These are phyloP conservation scores for Lepidurus packardi DNA, from an alignment of 1,140 invertebrate species.

Conservation along the genomic window DNA sequence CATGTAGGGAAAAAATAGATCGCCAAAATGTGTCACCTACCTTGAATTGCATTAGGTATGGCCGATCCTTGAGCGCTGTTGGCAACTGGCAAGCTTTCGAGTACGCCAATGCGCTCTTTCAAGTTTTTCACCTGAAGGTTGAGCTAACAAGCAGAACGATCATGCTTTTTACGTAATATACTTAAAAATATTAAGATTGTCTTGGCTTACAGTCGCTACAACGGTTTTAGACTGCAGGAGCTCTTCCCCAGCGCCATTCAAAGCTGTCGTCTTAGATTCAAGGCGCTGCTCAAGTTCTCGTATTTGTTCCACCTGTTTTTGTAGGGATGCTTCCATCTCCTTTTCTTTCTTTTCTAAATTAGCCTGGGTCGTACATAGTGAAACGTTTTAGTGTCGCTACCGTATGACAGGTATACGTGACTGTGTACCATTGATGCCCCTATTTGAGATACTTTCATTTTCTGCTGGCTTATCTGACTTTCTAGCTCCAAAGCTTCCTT, in stretches of 20 bases:
- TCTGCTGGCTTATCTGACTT: slow-evolving; percentile 22
- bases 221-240: not conserved
- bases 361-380: not conserved
- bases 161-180: not conserved
- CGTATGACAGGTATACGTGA: not conserved
- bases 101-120: not conserved
- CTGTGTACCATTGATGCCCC: not conserved
- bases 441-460: slow-evolving; percentile 19
- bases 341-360: slow-evolving; percentile 26
- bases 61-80: not conserved
- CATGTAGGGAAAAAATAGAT: not conserved
- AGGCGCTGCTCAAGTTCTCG: not conserved
- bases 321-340: slow-evolving; percentile 14
- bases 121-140: not conserved
- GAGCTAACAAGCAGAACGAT: not conserved
- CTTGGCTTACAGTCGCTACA: not conserved
- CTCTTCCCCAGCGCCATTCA: not conserved
- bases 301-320: not conserved
- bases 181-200: not conserved
- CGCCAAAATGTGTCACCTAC: not conserved
- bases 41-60: not conserved
- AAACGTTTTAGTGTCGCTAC: not conserved
- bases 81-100: not conserved
- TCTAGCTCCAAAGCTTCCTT: not conserved
- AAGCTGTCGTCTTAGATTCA: not conserved